phyloP scores from a whole-genome alignment of 1,140 invertebrate genomes.

The Bombyx mandarina region DNA sequence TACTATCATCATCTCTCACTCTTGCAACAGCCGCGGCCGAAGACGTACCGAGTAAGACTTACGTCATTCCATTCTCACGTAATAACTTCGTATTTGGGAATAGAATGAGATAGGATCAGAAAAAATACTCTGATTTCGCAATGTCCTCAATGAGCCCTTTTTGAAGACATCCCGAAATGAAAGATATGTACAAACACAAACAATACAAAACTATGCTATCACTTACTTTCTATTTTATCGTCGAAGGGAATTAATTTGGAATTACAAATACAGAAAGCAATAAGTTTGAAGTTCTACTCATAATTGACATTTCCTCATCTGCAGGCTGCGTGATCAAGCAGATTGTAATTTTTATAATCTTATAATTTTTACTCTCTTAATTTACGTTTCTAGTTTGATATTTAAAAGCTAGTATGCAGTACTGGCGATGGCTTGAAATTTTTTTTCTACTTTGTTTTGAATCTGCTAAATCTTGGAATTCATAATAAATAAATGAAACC shows the following conservation, averaged over 20 bases:
- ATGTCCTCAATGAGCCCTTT: constrained; percentile 10
- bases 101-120: constrained; percentile 11
- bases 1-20: constrained; percentile 61
- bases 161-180: constrained; percentile 21
- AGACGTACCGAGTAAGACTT: constrained; percentile 11
- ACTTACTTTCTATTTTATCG: constrained; percentile 39
- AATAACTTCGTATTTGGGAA: constrained; percentile 13
- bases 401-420: no score
- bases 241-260: no score
- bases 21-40: constrained; percentile 38
- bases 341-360: not conserved
- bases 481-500: no score
- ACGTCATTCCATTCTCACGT: constrained; percentile 18
- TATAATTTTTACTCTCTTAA: not conserved
- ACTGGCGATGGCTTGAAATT: no score
- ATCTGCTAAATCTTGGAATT: no score
- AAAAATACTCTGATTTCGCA: constrained; percentile 10
- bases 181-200: constrained; percentile 12
- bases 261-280: no score
- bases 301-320: not conserved
- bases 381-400: no score
- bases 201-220: constrained; percentile 65
- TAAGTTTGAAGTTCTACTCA: not conserved
- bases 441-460: no score
- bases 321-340: constrained; percentile 1